A percentile compares a stretch with the other conserved stretches of the same genome.
phyloP scores from a whole-genome alignment of 2,113 vertebrate genomes.

The Promerops cafer region DNA sequence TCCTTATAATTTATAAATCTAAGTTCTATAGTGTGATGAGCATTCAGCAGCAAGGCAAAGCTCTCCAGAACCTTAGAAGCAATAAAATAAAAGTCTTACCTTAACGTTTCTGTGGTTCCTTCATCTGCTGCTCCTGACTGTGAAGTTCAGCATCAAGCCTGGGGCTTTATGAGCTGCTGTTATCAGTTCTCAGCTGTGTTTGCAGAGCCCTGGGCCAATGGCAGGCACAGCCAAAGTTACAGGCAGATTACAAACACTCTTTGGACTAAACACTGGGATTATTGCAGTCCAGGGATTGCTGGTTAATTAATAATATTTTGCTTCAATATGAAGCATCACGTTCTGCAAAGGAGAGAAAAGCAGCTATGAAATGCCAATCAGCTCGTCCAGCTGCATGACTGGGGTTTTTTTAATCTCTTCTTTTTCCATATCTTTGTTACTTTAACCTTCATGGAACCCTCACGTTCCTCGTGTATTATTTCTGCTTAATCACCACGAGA shows the following conservation, averaged over 20 bases:
- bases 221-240: neutral
- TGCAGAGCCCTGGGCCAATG: neutral
- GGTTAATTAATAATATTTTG: conserved; percentile 36
- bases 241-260: neutral
- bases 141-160: neutral
- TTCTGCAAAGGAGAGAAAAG: neutral
- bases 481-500: neutral
- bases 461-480: neutral
- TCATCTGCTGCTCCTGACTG: neutral
- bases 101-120: neutral
- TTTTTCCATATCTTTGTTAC: neutral
- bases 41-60: neutral
- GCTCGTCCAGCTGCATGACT: neutral
- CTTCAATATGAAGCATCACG: neutral
- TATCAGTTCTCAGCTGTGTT: conserved; percentile 32
- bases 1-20: neutral
- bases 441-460: neutral
- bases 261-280: neutral
- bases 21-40: rapidly evolving
- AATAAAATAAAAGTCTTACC: neutral
- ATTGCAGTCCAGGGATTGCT: neutral
- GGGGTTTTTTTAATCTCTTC: neutral
- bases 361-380: neutral
- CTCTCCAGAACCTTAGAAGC: neutral
- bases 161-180: neutral